Conservation (phyloP, 1,140 invertebrate genomes). For the Pararge aegeria region DNA sequence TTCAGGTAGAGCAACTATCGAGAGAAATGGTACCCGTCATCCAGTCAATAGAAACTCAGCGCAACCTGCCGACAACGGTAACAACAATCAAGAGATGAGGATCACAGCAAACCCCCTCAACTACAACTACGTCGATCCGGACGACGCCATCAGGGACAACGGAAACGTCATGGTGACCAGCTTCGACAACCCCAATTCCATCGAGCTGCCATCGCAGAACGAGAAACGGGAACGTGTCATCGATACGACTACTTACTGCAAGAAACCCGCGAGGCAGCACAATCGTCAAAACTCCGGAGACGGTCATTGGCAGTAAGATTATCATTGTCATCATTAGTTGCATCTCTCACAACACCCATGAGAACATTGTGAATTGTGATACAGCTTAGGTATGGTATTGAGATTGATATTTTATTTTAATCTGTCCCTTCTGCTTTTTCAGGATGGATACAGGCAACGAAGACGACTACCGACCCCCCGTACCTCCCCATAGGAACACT, state of each 20-base stretch:
- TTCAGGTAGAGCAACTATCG: conserved; percentile 90
- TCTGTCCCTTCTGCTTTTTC: conserved; percentile 21
- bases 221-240: conserved; percentile 73
- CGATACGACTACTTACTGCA: conserved; percentile 87
- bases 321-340: conserved; percentile 52
- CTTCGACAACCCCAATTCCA: conserved; percentile 88
- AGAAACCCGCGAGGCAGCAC: conserved; percentile 76
- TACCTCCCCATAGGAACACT: conserved; percentile 91
- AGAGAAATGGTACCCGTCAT: conserved; percentile 81
- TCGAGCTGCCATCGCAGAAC: conserved; percentile 82
- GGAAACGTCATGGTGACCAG: conserved; percentile 81
- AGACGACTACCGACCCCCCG: conserved; percentile 89
- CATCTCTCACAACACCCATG: conserved; percentile 40
- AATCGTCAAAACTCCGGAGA: conserved; percentile 70
- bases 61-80: conserved; percentile 57
- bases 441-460: conserved; percentile 56
- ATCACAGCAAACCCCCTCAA: conserved; percentile 89
- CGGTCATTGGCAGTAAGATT: conserved; percentile 78
- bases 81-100: conserved; percentile 80
- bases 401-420: conserved; percentile 14
- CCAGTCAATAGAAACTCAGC: conserved; percentile 67
- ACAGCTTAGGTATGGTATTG: conserved; percentile 2
- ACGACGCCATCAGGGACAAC: conserved; percentile 80
- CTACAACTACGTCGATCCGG: conserved; percentile 83
- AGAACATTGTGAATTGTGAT: conserved; percentile 28